Base-by-base conservation (phyloP, 92 coral and sea anemone species). In the Ricordea florida region DNA sequence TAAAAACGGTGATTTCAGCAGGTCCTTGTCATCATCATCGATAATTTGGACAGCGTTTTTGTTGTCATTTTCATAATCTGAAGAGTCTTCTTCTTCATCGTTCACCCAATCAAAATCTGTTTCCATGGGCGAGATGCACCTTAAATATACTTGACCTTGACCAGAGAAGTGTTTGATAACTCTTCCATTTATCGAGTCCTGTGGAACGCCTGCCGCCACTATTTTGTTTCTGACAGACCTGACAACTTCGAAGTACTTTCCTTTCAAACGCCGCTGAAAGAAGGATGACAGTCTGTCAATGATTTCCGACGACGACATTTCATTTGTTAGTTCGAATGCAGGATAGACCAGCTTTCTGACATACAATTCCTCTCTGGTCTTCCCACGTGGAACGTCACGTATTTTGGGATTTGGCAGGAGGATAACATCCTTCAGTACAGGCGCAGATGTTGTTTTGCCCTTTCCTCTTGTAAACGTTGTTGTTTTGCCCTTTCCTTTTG, bases 201-300 rank as follows among this genome's bases (percentile, higher is more conserved):
- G 56, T 40, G 80, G 52, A 40, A 58, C 26, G 66, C 66, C 66
- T 23, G 43, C 69, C 35, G 67, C 36, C 30, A 73, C 80, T 23
- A 73, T 73, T 73, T 73, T 73, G 80, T 57, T 73, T 25, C 80
- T 69, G 27, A 73, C 80, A 57, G 80, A 28, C 52, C 70, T 57
- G 33, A 73, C 80, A 41, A 73, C 33, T 15, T n/a, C n/a, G n/a
- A n/a, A n/a, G n/a, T n/a, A n/a, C n/a, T n/a, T n/a, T n/a, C n/a
- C n/a, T n/a, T n/a, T n/a, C n/a, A n/a, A n/a, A n/a, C n/a, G n/a
- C n/a, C n/a, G n/a, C n/a, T n/a, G n/a, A n/a, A n/a, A n/a, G n/a
- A n/a, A n/a, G n/a, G n/a, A n/a, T n/a, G n/a, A n/a, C n/a, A n/a
- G n/a, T n/a, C n/a, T n/a, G n/a, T n/a, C n/a, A n/a, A n/a, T n/a